Conservation (phyloP, 2,888 invertebrate genomes). For the Mermis nigrescens region DNA sequence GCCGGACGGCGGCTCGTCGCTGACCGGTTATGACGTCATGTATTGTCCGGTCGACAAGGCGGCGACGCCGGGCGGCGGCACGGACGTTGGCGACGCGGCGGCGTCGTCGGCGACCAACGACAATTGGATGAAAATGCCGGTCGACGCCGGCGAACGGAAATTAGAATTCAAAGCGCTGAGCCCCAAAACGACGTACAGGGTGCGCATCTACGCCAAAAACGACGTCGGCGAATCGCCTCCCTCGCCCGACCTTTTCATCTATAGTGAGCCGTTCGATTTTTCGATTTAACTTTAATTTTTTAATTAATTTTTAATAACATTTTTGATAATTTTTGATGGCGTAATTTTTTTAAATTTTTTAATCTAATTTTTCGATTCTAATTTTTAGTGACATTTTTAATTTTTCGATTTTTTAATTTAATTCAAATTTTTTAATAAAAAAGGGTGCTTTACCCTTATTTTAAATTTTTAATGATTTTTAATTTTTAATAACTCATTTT, state of each 20-base stretch:
- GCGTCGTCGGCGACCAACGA: constrained; percentile 1
- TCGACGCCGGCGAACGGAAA: not conserved
- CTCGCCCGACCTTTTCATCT: not conserved
- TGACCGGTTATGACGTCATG: constrained; percentile 17
- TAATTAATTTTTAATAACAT: too few species aligned
- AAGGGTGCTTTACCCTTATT: too few species aligned
- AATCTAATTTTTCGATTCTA: too few species aligned
- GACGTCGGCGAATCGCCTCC: constrained; percentile 60
- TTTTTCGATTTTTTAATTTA: too few species aligned
- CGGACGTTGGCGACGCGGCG: constrained; percentile 3
- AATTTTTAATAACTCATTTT: too few species aligned
- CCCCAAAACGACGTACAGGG: constrained; percentile 61
- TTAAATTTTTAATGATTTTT: too few species aligned
- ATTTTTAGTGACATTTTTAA: too few species aligned
- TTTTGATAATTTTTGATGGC: too few species aligned
- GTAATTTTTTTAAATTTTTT: too few species aligned
- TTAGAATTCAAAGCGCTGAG: constrained; percentile 38
- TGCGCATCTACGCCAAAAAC: constrained; percentile 66
- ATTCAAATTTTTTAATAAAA: too few species aligned
- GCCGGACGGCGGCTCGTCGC: constrained; percentile 20
- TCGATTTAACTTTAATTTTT: too few species aligned
- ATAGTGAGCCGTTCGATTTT: not conserved
- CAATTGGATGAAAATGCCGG: too few species aligned
- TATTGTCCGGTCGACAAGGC: constrained; percentile 14
- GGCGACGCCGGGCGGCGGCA: not conserved